A percentile compares a stretch with the other conserved stretches of the same genome.
Evolutionary conservation across 1,140 invertebrate species (phyloP).

Genomic region (Caerostris extrusa): DNA sequence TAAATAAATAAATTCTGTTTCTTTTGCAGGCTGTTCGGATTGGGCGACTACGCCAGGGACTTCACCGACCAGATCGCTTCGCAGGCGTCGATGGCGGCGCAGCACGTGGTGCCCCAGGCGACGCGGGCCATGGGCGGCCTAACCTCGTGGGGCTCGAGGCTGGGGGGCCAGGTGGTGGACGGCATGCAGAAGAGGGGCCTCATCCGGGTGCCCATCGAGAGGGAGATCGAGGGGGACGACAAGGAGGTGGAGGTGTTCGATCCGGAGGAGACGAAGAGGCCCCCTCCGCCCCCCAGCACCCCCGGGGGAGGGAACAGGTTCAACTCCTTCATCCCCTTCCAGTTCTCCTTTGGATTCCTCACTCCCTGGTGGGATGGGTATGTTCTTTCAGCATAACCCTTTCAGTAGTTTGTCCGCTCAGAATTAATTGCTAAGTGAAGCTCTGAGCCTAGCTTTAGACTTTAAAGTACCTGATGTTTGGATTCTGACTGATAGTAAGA

Average conservation of each 20-base stretch:
- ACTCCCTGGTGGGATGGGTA: slow-evolving; percentile 78
- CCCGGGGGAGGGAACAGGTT: neutral
- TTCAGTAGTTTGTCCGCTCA: neutral
- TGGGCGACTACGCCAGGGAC: slow-evolving; percentile 55
- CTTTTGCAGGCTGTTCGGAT: slow-evolving; percentile 26
- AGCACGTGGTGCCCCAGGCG: slow-evolving; percentile 40
- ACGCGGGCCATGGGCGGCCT: neutral
- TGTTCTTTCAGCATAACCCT: neutral
- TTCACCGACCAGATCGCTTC: slow-evolving; percentile 43
- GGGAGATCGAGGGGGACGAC: slow-evolving; percentile 54
- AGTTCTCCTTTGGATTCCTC: slow-evolving; percentile 59
- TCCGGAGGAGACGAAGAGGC: neutral
- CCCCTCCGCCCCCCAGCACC: too few species aligned
- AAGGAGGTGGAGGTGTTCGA: slow-evolving; percentile 19
- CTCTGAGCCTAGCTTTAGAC: too few species aligned
- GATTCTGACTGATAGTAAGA: too few species aligned
- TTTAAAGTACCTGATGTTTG: too few species aligned
- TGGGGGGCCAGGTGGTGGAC: neutral
- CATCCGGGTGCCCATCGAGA: slow-evolving; percentile 30
- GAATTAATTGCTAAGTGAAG: too few species aligned
- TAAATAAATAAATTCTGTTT: neutral
- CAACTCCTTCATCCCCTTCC: slow-evolving; percentile 38
- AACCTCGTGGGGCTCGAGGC: neutral
- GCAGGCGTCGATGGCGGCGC: slow-evolving; percentile 46
- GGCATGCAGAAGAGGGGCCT: slow-evolving; percentile 2